Evolutionary conservation across 2,888 invertebrate genomes (phyloP), one percentile per base, ranked within the genome.

Genomic region (Thera britannica): DNA sequence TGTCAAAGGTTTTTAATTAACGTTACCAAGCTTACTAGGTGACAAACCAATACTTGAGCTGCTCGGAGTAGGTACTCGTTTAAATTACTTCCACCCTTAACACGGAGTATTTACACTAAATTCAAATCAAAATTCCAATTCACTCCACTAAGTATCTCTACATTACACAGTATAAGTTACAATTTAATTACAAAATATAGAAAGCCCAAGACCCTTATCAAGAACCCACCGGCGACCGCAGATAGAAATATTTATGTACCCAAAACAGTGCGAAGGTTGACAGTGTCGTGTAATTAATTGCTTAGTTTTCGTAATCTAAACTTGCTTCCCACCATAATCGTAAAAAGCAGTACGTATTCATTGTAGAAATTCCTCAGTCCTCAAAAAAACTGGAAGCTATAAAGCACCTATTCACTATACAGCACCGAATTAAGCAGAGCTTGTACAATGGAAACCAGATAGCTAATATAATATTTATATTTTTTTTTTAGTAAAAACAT

Each of bases 261-360:
- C 65, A 65, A 68, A 80, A 76, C 77, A 72, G 73, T 68, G 73
- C 64, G 62, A 67, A 74, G 77, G 82, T 81, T 82, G 84, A 84
- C 85, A 84, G 74, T 80, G 9, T 41, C 73, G 65, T 75, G 72
- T 70, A 79, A 82, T 83, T 81, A 78, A 81, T 79, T 79, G 82
- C 78, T 72, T 34, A 59, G 58, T 68, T 49, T 7, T n/a, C 35
- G 46, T 58, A 57, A 54, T 35, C 59, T 59, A 49, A 12, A n/a
- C 49, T 34, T 38, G 36, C 5, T 11, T 36, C 5, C n/a, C 7
- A 52, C 34, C 34, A 52, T 34, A 3, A 9, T 52, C 34, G 23
- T 52, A 9, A 9, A 34, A 23, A 51, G 6, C 51, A 12, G 5
- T 34, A n/a, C 3, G 23, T 23, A 23, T 23, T 23, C 23, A 23